Evolutionary conservation across 2,888 invertebrate genomes (phyloP).

Genomic region (Tethea ocularis): DNA sequence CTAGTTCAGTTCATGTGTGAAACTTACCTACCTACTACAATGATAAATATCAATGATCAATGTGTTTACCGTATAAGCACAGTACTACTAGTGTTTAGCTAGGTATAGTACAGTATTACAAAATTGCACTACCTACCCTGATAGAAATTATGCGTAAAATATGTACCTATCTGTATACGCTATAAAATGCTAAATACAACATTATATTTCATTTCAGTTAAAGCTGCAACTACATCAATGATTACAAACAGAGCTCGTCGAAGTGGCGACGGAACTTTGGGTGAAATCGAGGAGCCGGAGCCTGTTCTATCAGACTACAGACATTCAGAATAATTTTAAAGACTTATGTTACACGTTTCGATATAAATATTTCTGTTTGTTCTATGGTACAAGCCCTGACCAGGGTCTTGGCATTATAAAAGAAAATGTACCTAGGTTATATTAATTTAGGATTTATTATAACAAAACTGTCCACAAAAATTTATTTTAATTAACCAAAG

Average conservation of each 20-base stretch:
- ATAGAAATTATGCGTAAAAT: too few species aligned
- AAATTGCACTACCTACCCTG: too few species aligned
- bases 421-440: not conserved
- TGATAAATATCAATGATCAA: too few species aligned
- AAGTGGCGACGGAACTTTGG: conserved; percentile 64
- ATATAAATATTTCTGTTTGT: not conserved
- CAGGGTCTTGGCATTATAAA: not conserved
- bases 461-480: not conserved
- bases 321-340: conserved; percentile 7
- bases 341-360: not conserved
- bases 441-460: not conserved
- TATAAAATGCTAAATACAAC: not conserved
- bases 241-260: conserved; percentile 59
- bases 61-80: too few species aligned
- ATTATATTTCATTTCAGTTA: conserved; percentile 58
- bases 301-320: conserved; percentile 33
- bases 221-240: conserved; percentile 67
- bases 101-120: too few species aligned
- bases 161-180: too few species aligned
- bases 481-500: not conserved
- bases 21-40: too few species aligned
- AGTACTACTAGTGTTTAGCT: too few species aligned
- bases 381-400: not conserved
- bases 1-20: too few species aligned
- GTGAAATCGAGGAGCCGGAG: conserved; percentile 55